Base-by-base conservation (phyloP, 2,888 invertebrate species). In the Ennomos fuscantarius region DNA sequence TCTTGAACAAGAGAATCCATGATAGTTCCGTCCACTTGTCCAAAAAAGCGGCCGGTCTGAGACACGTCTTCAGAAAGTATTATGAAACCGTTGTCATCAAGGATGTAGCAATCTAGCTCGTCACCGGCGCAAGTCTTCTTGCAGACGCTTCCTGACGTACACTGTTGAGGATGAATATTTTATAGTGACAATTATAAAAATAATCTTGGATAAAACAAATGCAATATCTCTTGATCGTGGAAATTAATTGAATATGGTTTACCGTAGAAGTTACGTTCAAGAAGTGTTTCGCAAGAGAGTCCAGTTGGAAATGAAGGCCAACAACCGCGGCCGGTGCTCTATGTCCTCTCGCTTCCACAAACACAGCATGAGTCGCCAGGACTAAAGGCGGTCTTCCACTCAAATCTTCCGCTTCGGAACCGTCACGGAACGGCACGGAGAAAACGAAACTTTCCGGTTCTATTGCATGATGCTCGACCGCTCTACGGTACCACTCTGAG, bases 71-170 rank as follows among this genome's bases (percentile, higher is more conserved):
- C 97, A 0, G 98, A 98, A 37, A 98, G 95, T 50, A 99, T 96
- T 49, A 99, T 96, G 82, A 98, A 99, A 10, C 98, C 99, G 81
- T 97, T 98, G 86, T 98, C 98, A 80, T 99, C 99, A 54, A 99
- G 90, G 35, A 99, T 95, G 80, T 98, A 99, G 82, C 99, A 99
- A 79, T 98, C 97, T 31, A 98, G 88, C 69, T 97, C 96, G 65
- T 96, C 96, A 9, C 96, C 96, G 11, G 96, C 96, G 75, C 97
- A 97, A 0, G 96, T 97, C 76, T 97, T 96, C 75, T 95, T 95
- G 76, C 97, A 97, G 12, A 88, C 90, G 45, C 93, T 94, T 2
- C 94, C 93, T 53, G 93, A 93, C 12, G 95, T 95, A 76, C 97
- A 97, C 96, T 96, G 79, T 53, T 31, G 37, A 51, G 65, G 37